Evolutionary conservation across 2,888 invertebrate genomes (phyloP), one percentile per base, ranked within the genome.

Genomic region (Diaperis boleti): DNA sequence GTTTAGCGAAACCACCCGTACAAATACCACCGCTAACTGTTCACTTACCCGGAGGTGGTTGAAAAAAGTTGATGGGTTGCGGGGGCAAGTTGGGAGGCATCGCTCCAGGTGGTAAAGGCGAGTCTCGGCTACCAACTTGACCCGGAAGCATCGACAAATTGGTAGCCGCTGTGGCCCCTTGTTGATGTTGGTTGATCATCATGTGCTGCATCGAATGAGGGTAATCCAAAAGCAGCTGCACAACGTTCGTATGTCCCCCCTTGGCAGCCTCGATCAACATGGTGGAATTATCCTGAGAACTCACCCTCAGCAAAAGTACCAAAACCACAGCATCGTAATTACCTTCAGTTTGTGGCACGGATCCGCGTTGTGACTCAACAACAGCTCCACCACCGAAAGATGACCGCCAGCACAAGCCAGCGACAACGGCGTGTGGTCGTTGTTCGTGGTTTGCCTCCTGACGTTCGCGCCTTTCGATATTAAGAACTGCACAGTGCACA

Each of bases 241-340:
- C 98, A 61, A 99, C 96, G 70, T 90, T 90, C 14, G 96, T 96
- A 82, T 98, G 98, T 0, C 98, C 98, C 47, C 98, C 97, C 83
- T 97, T 97, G 44, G 98, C 94, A 49, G 98, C 98, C 83, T 99
- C 98, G 74, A 99, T 98, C 72, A 99, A 86, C 92, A 98, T 98
- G 55, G 97, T 98, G 64, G 96, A 96, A 82, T 97, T 97, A 83
- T 99, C 98, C 88, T 89, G 72, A 5, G n/a, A 5, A 5, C 26
- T 26, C 26, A 26, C 6, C 26, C n/a, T 26, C 1, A 26, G 26
- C 26, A 6, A 26, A 3, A 6, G 26, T 8, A 26, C 6, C 6
- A 2, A 6, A 26, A 26, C 2, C 3, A 2, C 26, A 26, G n/a
- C 1, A n/a, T 20, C 6, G 8, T 2, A 29, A 47, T 8, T 29